A percentile compares a stretch with the other conserved stretches of the same genome.
These are phyloP conservation scores for Acropternis orthonyx DNA, from an alignment of 2,797 vertebrate genomes.

Conservation along the genomic window DNA sequence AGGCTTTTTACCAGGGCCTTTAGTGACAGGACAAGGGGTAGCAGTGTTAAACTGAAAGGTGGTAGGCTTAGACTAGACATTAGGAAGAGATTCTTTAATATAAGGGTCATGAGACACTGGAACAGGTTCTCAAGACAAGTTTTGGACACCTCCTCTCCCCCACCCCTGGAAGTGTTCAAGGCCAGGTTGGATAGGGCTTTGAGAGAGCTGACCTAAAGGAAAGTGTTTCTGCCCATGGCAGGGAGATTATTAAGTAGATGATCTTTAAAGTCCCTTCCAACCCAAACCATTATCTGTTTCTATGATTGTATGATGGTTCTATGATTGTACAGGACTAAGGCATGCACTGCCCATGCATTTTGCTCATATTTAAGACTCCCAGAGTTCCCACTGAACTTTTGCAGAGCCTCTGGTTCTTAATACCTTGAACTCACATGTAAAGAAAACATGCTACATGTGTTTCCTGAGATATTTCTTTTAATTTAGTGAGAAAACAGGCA, in stretches of 20 bases:
- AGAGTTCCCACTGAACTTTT: no score
- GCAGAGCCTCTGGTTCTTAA: no score
- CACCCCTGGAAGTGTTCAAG: not conserved
- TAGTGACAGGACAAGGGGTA: not conserved
- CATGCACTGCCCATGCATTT: no score
- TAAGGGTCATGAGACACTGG: not conserved
- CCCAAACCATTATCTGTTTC: not conserved
- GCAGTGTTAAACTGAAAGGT: not conserved
- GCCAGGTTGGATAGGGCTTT: not conserved
- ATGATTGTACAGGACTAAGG: not conserved
- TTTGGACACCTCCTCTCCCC: not conserved
- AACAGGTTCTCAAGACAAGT: not conserved
- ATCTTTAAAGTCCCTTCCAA: not conserved
- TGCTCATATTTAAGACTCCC: no score
- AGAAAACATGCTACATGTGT: no score
- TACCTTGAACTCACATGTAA: no score
- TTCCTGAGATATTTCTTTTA: no score
- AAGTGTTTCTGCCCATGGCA: not conserved
- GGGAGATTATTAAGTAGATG: accelerated
- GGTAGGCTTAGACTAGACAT: not conserved
- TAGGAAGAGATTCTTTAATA: not conserved
- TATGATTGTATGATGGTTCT: not conserved
- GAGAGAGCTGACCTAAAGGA: accelerated
- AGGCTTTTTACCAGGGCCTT: not conserved
- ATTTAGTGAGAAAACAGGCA: no score